Conservation (phyloP, 2,888 invertebrate species). For the Eupithecia centaureata region DNA sequence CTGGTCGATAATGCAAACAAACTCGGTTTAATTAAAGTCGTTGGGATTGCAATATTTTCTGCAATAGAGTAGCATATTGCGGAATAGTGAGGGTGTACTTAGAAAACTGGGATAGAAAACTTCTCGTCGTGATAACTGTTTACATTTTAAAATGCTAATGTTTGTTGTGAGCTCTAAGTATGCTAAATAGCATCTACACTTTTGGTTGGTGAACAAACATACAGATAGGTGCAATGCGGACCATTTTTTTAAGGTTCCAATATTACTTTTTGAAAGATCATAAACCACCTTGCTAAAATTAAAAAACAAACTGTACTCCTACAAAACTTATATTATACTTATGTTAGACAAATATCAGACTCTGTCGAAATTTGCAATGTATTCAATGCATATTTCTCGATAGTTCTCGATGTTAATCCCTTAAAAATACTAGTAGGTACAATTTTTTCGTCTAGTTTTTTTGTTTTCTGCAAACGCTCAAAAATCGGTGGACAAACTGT, state of each 20-base stretch:
- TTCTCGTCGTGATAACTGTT: slow-evolving; percentile 1
- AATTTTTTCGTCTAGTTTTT: no score
- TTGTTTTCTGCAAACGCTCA: background rate
- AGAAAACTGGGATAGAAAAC: slow-evolving; percentile 13
- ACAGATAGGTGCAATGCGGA: background rate
- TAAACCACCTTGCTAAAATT: no score
- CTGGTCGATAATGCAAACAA: slow-evolving; percentile 39
- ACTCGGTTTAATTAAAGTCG: slow-evolving; percentile 41
- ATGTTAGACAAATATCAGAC: no score
- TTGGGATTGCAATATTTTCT: slow-evolving; percentile 37
- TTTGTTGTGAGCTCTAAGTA: background rate
- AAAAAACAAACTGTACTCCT: no score
- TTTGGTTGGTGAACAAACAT: background rate
- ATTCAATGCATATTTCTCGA: no score
- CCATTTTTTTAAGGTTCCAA: no score
- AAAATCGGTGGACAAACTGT: background rate
- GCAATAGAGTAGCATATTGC: slow-evolving; percentile 27
- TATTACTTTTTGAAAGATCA: background rate
- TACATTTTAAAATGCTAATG: background rate
- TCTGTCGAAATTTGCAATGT: no score
- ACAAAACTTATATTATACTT: no score
- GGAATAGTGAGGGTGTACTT: slow-evolving; percentile 15
- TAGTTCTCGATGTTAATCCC: no score
- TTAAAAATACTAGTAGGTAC: no score
- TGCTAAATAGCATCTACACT: background rate